Evolutionary conservation across 2,797 vertebrate species (phyloP), one percentile per base, ranked within the genome.

Genomic region (Melanogrammus aeglefinus): DNA sequence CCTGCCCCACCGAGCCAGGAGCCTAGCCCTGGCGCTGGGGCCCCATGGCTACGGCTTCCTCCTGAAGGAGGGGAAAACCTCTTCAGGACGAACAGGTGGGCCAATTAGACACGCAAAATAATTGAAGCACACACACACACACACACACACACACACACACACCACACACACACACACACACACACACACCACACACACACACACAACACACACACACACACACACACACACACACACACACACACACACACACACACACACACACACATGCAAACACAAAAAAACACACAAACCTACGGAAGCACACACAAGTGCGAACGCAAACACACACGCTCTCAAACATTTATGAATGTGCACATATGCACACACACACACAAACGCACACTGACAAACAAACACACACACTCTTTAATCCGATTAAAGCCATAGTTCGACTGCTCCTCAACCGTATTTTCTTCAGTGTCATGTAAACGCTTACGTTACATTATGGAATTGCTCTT

Each of bases 11-110:
- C 93, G 78, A 79, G 93, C 93, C 70, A 94, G 93, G 44, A 94
- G 92, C 77, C 86, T 96, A 77, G 90, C 91, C 77, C 85, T 99
- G 75, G 76, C 86, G 47, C 91, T 92, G 72, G 95, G 91, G 4
- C 85, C 93, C 0, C 78, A 89, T 12, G 96, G 96, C 57, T 99
- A 96, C 0, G 97, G 98, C 0, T 97, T 99, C 84, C 85, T 98
- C 75, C 94, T 98, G 44, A 94, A 94, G 33, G 94, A 97, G 84
- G 97, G 96, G 70, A 96, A 90, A 81, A 85, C 89, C 1, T 75
- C 84, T 71, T 92, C 91, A 0, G 94, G 95, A 35, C 85, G 47
- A 31, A 88, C 76, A 2, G 95, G 97, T 98, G 81, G 96, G 94
- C 16, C 16, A 70, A 14, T 9, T 5, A 39, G 38, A 63, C 0